These are phyloP conservation scores for Sminthurinus signatus DNA, from an alignment of 1,140 invertebrate genomes.

Conservation along the genomic window DNA sequence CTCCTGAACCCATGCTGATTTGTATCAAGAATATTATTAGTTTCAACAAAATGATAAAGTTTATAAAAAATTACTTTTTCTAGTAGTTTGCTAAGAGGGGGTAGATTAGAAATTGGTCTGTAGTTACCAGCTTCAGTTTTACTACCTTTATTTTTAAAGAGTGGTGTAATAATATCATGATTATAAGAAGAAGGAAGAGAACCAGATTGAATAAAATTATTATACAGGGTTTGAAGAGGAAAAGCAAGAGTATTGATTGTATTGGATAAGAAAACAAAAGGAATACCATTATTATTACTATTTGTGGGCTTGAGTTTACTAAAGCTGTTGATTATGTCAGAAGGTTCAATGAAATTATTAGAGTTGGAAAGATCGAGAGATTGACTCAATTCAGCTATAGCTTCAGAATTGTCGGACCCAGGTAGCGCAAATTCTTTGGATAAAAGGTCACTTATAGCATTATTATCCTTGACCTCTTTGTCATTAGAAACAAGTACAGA, in stretches of 20 bases:
- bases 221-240: background rate
- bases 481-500: background rate
- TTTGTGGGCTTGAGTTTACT: background rate
- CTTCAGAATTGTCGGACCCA: background rate
- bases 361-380: background rate
- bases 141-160: background rate
- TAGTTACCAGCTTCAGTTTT: background rate
- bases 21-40: background rate
- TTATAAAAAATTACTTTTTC: background rate
- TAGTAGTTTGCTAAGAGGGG: background rate
- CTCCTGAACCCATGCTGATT: background rate
- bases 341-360: background rate
- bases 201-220: background rate
- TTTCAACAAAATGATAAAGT: background rate
- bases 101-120: background rate
- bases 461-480: background rate
- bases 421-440: background rate
- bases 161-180: background rate
- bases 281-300: background rate
- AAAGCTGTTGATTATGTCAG: background rate
- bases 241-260: background rate
- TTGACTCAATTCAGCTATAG: background rate
- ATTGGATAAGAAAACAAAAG: background rate
- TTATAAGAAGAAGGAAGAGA: background rate
- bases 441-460: background rate